A percentile compares a stretch with the other conserved stretches of the same genome.
phyloP scores from a whole-genome alignment of 2,797 vertebrate species.

The Setipinna tenuifilis region DNA sequence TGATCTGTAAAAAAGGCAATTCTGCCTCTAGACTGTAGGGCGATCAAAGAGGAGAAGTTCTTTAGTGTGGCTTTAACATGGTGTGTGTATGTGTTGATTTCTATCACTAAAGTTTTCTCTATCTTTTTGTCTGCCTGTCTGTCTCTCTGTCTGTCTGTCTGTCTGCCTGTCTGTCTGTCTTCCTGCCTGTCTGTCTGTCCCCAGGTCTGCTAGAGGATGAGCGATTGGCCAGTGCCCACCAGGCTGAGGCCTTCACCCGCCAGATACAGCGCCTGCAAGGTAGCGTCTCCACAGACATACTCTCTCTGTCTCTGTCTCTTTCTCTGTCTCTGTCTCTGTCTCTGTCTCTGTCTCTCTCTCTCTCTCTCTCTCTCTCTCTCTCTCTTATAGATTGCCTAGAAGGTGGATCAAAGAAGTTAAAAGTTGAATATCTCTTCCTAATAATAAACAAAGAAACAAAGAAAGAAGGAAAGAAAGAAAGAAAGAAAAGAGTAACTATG shows the following conservation, averaged over 20 bases:
- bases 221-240: conserved; percentile 85
- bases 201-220: conserved; percentile 89
- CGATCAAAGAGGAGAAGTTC: no score
- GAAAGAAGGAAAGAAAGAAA: no score
- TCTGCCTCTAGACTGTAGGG: no score
- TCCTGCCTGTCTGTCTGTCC: conserved; percentile 5
- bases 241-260: conserved; percentile 89
- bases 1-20: no score
- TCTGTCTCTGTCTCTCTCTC: neutral
- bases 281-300: conserved; percentile 51
- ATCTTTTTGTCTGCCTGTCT: neutral
- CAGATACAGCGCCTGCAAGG: conserved; percentile 91
- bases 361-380: neutral
- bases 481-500: no score
- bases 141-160: neutral
- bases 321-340: no score
- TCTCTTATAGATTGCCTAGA: neutral
- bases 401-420: neutral
- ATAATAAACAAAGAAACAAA: no score
- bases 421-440: no score
- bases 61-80: no score
- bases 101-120: neutral
- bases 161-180: neutral
- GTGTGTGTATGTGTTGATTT: neutral
- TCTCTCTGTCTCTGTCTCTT: no score